These are phyloP conservation scores for Falco concolor DNA, from an alignment of 2,797 vertebrate genomes.

Conservation along the genomic window DNA sequence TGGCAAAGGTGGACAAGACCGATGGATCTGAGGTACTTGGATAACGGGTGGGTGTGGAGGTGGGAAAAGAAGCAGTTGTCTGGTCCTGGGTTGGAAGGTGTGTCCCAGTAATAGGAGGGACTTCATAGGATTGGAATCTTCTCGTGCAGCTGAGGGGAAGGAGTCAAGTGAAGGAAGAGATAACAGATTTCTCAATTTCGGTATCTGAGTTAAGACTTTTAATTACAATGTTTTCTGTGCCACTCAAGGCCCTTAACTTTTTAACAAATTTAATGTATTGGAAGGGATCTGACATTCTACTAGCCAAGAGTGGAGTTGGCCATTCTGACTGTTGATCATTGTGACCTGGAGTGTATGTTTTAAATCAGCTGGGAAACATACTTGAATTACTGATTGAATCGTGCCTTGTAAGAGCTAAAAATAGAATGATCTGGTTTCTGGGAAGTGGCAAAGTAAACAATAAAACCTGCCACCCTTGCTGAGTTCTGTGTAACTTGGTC, in stretches of 20 bases:
- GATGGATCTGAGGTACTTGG: background rate
- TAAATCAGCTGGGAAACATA: background rate
- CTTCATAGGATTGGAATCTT: background rate
- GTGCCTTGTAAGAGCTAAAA: background rate
- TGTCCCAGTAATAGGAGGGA: background rate
- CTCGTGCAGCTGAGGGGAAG: background rate
- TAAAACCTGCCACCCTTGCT: background rate
- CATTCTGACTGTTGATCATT: background rate
- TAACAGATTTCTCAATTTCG: background rate
- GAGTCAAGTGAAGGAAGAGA: background rate
- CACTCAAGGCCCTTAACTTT: background rate
- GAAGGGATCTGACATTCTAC: background rate
- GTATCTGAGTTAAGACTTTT: background rate
- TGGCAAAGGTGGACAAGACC: background rate
- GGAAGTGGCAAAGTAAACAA: slow-evolving; percentile 45
- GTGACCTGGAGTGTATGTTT: background rate
- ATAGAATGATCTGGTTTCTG: slow-evolving; percentile 6
- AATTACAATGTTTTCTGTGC: background rate
- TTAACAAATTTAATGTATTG: background rate
- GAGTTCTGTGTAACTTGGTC: background rate
- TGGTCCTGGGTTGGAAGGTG: background rate
- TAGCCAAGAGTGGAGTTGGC: background rate
- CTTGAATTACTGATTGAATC: background rate
- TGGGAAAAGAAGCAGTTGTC: background rate
- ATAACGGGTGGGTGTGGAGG: background rate